Percentiles rank a stretch among this genome's conserved stretches.
These are phyloP conservation scores for Rhombomys opimus DNA, from an alignment of 2,113 vertebrate genomes.

Conservation along the genomic window DNA sequence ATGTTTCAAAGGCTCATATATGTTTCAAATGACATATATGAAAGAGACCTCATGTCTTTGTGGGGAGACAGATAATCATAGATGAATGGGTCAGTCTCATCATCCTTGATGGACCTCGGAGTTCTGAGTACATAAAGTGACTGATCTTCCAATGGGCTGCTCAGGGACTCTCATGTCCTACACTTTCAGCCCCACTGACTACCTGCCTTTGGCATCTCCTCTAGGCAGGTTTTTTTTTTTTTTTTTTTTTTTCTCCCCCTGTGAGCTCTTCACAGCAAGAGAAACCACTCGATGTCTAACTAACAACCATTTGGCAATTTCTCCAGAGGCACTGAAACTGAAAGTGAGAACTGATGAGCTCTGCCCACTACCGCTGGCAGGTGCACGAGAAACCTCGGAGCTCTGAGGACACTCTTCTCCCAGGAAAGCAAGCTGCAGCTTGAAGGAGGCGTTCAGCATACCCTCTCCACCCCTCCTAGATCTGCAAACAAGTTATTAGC, in stretches of 20 bases:
- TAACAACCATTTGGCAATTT: background rate
- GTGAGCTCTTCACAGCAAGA: background rate
- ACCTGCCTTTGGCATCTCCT: background rate
- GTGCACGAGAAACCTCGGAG: constrained; percentile 6
- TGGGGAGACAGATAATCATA: background rate
- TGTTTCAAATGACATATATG: rapidly evolving
- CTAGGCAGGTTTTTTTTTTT: background rate
- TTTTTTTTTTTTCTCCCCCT: background rate
- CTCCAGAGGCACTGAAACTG: background rate
- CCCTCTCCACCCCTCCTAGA: constrained; percentile 33
- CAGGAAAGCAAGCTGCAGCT: constrained; percentile 54
- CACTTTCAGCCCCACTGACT: background rate
- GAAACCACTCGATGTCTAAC: background rate
- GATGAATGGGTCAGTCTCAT: background rate
- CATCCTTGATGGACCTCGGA: background rate
- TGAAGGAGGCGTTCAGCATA: background rate
- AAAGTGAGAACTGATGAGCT: background rate
- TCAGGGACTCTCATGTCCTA: background rate
- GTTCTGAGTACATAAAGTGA: background rate
- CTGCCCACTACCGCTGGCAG: background rate
- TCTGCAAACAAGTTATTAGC: constrained; percentile 76
- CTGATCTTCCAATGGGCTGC: background rate
- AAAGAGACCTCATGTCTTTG: background rate
- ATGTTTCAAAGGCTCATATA: background rate
- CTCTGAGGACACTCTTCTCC: background rate